These are phyloP conservation scores for Lipophrys pholis DNA, from an alignment of 2,113 vertebrate species.

Conservation along the genomic window DNA sequence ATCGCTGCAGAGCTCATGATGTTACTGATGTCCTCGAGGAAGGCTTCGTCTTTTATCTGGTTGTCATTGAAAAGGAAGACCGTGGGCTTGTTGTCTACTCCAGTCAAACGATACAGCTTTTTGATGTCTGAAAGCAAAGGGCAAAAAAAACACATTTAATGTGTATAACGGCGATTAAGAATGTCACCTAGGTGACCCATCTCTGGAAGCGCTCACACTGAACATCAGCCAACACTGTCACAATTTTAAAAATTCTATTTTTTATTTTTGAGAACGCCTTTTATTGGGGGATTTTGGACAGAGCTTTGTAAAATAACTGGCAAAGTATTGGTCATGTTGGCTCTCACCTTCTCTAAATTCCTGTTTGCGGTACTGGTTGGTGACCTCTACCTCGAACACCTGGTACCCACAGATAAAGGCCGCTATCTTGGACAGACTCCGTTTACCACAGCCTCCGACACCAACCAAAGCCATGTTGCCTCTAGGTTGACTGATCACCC, in stretches of 20 bases:
- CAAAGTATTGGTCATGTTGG: neutral
- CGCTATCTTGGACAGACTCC: constrained; percentile 88
- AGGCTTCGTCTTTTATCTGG: constrained; percentile 88
- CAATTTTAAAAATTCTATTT: neutral
- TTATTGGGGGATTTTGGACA: neutral
- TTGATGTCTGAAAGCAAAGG: constrained; percentile 85
- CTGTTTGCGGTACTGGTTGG: constrained; percentile 88
- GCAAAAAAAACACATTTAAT: neutral
- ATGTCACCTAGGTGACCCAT: too few relatives aligned
- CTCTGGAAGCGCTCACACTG: too few relatives aligned
- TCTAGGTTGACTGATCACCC: constrained; percentile 90
- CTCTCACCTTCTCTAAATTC: constrained; percentile 90
- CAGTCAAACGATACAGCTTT: constrained; percentile 86
- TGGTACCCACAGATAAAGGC: constrained; percentile 87
- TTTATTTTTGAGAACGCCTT: too few relatives aligned
- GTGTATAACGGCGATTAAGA: too few relatives aligned
- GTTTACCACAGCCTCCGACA: constrained; percentile 89
- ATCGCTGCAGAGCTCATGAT: constrained; percentile 92
- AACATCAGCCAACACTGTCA: neutral
- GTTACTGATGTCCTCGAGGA: constrained; percentile 92
- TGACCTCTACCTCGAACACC: constrained; percentile 90
- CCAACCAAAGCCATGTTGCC: constrained; percentile 93
- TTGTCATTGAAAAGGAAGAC: constrained; percentile 91
- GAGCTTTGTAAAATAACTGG: neutral
- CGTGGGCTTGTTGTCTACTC: constrained; percentile 87